phyloP scores from a whole-genome alignment of 1,140 invertebrate genomes.

The Orussus abietinus region DNA sequence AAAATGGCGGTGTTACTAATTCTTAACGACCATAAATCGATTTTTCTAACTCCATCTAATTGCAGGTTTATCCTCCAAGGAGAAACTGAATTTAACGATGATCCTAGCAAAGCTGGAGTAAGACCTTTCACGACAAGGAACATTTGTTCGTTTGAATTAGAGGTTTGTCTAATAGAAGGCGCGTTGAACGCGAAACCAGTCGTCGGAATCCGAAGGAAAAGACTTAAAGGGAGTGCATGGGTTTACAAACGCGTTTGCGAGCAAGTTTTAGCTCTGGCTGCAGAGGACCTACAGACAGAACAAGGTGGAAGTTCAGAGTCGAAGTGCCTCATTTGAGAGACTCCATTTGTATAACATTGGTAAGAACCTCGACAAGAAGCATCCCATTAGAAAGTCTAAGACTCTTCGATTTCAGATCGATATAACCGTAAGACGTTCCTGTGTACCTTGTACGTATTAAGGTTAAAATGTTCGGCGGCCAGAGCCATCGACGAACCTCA shows the following conservation, averaged over 20 bases:
- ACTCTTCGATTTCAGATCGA: too few relatives aligned
- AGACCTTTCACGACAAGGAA: constrained; percentile 39
- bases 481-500: too few relatives aligned
- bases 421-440: too few relatives aligned
- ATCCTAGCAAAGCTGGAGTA: constrained; percentile 21
- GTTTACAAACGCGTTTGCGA: constrained; percentile 84
- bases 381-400: too few relatives aligned
- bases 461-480: too few relatives aligned
- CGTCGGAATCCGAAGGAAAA: constrained; percentile 71
- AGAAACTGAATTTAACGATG: constrained; percentile 47
- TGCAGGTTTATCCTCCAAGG: constrained; percentile 65
- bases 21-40: too few relatives aligned
- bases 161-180: constrained; percentile 65
- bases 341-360: too few relatives aligned
- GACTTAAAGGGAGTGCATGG: constrained; percentile 81
- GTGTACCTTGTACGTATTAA: too few relatives aligned
- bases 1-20: too few relatives aligned
- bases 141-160: constrained; percentile 72
- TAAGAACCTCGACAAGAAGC: too few relatives aligned
- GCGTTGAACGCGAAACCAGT: constrained; percentile 41
- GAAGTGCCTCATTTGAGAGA: constrained; percentile 41
- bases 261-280: constrained; percentile 66
- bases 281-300: constrained; percentile 35
- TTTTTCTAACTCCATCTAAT: constrained; percentile 4
- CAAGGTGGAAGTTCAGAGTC: constrained; percentile 29